A percentile compares a stretch with the other conserved stretches of the same genome.
Conservation (phyloP, 2,888 invertebrate species). For the Phragmatobia fuliginosa region DNA sequence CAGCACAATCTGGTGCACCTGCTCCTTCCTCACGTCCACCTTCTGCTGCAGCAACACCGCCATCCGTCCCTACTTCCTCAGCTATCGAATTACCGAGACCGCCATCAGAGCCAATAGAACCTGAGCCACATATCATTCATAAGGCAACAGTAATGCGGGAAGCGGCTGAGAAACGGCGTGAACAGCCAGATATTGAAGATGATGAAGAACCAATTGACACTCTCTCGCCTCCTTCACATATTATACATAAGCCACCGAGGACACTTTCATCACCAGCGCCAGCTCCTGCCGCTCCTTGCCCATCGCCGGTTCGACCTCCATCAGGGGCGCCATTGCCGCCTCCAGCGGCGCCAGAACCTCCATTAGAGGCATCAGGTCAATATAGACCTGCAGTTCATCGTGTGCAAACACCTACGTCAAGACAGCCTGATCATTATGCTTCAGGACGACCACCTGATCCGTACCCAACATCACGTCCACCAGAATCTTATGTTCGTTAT, state of each 20-base stretch:
- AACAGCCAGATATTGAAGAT: conserved; percentile 78
- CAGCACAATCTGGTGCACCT: conserved; percentile 78
- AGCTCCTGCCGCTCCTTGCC: conserved; percentile 69
- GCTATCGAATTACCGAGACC: conserved; percentile 78
- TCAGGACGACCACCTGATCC: conserved; percentile 77
- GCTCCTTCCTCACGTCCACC: conserved; percentile 81
- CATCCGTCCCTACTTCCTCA: conserved; percentile 65
- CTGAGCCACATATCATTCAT: conserved; percentile 85
- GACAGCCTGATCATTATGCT: conserved; percentile 74
- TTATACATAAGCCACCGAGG: conserved; percentile 78
- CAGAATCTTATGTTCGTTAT: conserved; percentile 73
- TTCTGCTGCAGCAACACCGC: conserved; percentile 81
- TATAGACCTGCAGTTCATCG: conserved; percentile 69
- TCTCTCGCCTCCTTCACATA: conserved; percentile 82
- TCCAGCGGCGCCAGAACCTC: conserved; percentile 62
- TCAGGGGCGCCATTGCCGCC: conserved; percentile 65
- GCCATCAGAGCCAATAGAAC: conserved; percentile 81
- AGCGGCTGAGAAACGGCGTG: conserved; percentile 81
- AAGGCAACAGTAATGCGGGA: conserved; percentile 85
- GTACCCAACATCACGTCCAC: conserved; percentile 74
- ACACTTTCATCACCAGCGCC: conserved; percentile 76
- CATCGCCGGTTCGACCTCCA: conserved; percentile 76
- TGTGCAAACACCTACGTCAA: conserved; percentile 72
- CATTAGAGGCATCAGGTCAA: conserved; percentile 62
- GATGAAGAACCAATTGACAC: conserved; percentile 75